Base-by-base conservation (phyloP, 2,797 vertebrate genomes). In the Ptychadena robeensis region DNA sequence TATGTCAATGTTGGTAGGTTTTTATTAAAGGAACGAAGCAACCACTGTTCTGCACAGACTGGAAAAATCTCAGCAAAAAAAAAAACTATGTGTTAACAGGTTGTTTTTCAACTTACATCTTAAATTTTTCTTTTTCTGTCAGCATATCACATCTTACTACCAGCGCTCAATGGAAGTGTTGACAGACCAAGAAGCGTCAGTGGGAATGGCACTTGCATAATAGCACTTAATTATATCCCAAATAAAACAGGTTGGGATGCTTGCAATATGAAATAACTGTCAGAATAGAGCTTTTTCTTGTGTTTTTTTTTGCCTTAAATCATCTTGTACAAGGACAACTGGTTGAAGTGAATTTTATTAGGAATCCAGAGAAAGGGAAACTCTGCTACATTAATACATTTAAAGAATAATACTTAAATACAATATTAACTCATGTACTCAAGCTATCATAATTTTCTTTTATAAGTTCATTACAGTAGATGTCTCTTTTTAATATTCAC, bases 91-190 rank as follows among this genome's bases (percentile, higher is more conserved):
- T 85, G 82, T n/a, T 27, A 85, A 85, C 82, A 85, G 77, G 82
- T 85, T 85, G 82, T 75, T 79, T 85, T 80, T 80, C 82, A 85
- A 83, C 71, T 70, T 85, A 85, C 78, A 71, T 85, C 82, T 80
- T 85, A 85, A 85, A 85, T 85, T 85, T 75, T 80, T 80, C 71
- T 80, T 85, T 61, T 85, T 85, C 82, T 85, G 82, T 85, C 82
- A 85, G 72, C 82, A 67, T 80, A 80, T 85, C 77, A 80, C 69
- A 72, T 69, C 78, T 85, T 85, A 80, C 82, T 80, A 61, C 38
- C 66, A 67, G 82, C 70, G 38, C 67, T 79, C 64, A 80, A 80
- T 80, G 48, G 37, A 76, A 70, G 82, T 80, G 82, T 75, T 85
- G 82, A 85, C 82, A 85, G 82, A 64, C 78, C 82, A 69, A 75